Evolutionary conservation across 2,888 invertebrate species (phyloP), one percentile per base, ranked within the genome.

Genomic region (Liodrosophila aerea): DNA sequence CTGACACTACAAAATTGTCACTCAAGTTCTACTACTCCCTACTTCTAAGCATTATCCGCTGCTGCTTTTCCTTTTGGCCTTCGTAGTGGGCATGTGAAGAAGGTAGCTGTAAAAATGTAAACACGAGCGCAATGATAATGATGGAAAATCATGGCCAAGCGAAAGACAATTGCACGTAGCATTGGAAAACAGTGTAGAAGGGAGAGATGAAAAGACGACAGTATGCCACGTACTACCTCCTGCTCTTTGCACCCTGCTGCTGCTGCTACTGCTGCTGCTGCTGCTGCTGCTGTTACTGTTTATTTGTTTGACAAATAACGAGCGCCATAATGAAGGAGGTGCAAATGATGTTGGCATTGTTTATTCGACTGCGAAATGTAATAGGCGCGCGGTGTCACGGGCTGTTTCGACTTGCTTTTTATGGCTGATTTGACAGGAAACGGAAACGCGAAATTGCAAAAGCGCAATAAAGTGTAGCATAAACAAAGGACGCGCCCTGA

Each of bases 301-400:
- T 83, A 75, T 86, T 86, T 86, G 80, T 77, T 86, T 84, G 86
- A 86, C 84, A 84, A 84, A 86, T 84, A 86, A 85, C 76, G 76
- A 83, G 85, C 66, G 63, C 85, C 82, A 86, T 84, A 84, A 84
- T 84, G 84, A 84, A 86, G 84, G 83, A 84, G 84, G 84, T 84
- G 86, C 84, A 86, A 84, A 84, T 84, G 85, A 80, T 80, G 85
- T 85, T 83, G 83, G 86, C 85, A 86, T 84, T 84, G 86, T 84
- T 86, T 84, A 84, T 84, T 85, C 85, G 76, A 86, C 76, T 84
- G 84, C 76, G 76, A 84, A 86, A 82, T 77, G 80, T 78, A 85
- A 86, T 84, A 84, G 85, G 83, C 85, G 81, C 76, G 73, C 70
- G 68, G 70, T 70, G 70, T 70, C 73, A 70, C 73, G 73, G 70